These are phyloP conservation scores for Apamea monoglypha DNA, from an alignment of 2,888 invertebrate genomes.

Conservation along the genomic window DNA sequence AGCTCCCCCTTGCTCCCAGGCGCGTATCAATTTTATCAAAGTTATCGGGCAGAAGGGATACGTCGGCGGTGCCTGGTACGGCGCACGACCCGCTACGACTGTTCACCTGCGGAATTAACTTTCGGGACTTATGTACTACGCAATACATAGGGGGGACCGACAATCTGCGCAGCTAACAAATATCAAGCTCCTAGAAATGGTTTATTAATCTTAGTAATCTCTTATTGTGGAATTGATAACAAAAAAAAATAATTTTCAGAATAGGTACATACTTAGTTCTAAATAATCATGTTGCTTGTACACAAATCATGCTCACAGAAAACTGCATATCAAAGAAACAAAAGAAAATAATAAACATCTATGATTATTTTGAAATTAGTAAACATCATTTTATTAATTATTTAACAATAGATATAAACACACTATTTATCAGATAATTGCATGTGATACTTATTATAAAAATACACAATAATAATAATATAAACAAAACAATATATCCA, in stretches of 20 bases:
- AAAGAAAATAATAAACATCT: conserved; percentile 7
- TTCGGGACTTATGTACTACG: conserved; percentile 59
- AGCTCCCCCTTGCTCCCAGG: conserved; percentile 77
- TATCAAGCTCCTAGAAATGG: conserved; percentile 18
- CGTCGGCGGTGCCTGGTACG: conserved; percentile 83
- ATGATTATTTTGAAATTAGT: conserved; percentile 20
- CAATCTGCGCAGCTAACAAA: conserved; percentile 37
- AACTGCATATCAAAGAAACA: conserved; percentile 6
- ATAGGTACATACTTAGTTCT: neutral
- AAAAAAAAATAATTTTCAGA: neutral
- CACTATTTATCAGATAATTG: neutral
- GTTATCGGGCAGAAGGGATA: conserved; percentile 77
- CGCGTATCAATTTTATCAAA: conserved; percentile 83
- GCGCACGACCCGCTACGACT: conserved; percentile 70
- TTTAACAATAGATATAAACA: conserved; percentile 8
- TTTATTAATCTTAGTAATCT: neutral
- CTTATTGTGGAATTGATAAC: neutral
- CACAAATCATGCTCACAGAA: conserved; percentile 14
- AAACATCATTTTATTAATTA: conserved; percentile 7
- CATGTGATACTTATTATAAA: conserved; percentile 28
- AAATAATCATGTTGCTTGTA: neutral
- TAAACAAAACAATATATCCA: conserved; percentile 74
- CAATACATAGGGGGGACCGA: conserved; percentile 52
- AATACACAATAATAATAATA: conserved; percentile 63
- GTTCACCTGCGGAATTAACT: conserved; percentile 72